Evolutionary conservation across 2,113 vertebrate genomes (phyloP).

Genomic region (Malurus melanocephalus): DNA sequence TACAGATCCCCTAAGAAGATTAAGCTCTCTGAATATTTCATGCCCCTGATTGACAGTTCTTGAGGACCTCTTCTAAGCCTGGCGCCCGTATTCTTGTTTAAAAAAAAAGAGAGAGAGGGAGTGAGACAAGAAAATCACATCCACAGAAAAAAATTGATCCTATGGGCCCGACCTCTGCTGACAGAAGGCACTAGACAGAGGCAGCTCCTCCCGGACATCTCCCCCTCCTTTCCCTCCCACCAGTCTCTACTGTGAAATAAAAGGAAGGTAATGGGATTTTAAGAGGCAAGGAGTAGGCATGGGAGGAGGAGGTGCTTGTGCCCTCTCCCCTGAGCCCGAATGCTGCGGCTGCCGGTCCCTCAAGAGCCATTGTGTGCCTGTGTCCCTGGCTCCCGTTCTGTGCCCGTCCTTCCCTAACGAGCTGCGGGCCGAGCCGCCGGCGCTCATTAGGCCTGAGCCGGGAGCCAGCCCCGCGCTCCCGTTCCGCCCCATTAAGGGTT

Average conservation of each 20-base stretch:
- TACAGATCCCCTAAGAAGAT: constrained; percentile 68
- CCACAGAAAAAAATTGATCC: constrained; percentile 65
- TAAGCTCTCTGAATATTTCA: constrained; percentile 80
- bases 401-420: constrained; percentile 21
- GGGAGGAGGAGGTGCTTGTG: background rate
- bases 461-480: constrained; percentile 22
- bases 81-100: constrained; percentile 73
- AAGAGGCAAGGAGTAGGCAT: constrained; percentile 45
- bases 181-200: constrained; percentile 28
- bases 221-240: background rate
- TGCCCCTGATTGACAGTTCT: constrained; percentile 75
- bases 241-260: constrained; percentile 26
- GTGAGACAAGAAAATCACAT: constrained; percentile 30
- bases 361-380: constrained; percentile 62
- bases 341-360: constrained; percentile 53
- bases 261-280: constrained; percentile 69
- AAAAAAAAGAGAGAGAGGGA: background rate
- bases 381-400: background rate
- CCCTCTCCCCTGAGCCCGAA: background rate
- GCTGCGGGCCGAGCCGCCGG: constrained; percentile 24
- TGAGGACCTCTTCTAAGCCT: constrained; percentile 73
- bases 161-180: constrained; percentile 47
- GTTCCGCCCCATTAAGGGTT: constrained; percentile 59
- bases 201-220: background rate
- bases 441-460: constrained; percentile 59